Evolutionary conservation across 2,888 invertebrate species (phyloP).

Genomic region (Hyppa rectilinea): DNA sequence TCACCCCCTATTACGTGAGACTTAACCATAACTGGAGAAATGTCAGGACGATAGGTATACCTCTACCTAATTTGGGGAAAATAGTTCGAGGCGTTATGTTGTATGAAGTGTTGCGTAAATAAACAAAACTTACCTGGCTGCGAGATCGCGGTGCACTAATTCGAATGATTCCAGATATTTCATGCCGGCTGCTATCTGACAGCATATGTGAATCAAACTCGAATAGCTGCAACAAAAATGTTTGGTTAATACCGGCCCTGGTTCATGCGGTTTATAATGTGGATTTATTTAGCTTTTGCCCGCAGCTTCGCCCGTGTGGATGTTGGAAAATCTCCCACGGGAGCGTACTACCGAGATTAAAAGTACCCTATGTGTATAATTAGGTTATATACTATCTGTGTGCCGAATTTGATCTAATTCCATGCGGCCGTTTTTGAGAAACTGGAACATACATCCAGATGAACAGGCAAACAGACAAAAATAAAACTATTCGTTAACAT

Average conservation of each 20-base stretch:
- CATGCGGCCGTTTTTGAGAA: not conserved
- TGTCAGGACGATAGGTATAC: not conserved
- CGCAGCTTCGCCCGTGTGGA: not conserved
- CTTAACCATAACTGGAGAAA: not conserved
- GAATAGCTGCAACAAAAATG: constrained; percentile 92
- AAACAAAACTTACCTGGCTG: constrained; percentile 93
- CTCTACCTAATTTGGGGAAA: not conserved
- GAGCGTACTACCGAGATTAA: not conserved
- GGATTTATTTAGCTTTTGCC: not conserved
- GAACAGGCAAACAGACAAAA: not conserved
- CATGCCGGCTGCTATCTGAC: constrained; percentile 98
- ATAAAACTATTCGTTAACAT: not conserved
- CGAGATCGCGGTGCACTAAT: constrained; percentile 97
- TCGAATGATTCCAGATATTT: constrained; percentile 97
- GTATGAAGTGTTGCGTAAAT: not conserved
- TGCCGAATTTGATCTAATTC: not conserved
- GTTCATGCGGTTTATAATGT: not conserved
- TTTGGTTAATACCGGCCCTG: not conserved
- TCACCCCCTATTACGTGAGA: not conserved
- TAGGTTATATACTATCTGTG: not conserved
- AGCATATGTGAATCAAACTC: constrained; percentile 95
- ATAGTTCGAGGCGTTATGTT: not conserved
- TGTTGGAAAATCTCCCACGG: not conserved
- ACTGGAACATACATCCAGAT: not conserved
- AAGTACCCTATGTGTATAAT: not conserved